A percentile compares a stretch with the other conserved stretches of the same genome.
These are phyloP conservation scores for Acanthopleura granulata DNA, from an alignment of 2,888 invertebrate genomes.

Conservation along the genomic window DNA sequence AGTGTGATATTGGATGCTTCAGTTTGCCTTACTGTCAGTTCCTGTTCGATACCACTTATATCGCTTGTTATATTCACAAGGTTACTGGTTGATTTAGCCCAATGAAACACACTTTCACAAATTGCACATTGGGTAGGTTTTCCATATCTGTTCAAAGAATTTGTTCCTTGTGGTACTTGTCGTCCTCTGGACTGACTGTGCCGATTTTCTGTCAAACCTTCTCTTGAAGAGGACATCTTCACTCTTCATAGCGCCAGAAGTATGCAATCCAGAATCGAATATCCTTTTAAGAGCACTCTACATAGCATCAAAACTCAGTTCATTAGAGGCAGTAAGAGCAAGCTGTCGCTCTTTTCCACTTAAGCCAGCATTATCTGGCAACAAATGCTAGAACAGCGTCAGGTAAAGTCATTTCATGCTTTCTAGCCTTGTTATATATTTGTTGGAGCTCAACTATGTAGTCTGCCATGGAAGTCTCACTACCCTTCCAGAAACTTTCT, in stretches of 20 bases:
- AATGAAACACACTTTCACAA: background rate
- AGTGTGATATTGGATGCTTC: background rate
- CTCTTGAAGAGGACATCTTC: background rate
- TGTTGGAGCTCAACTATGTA: slow-evolving; percentile 20
- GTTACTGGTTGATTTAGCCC: background rate
- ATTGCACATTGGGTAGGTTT: slow-evolving; percentile 20
- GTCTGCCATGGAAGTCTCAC: background rate
- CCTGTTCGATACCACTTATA: too few species aligned
- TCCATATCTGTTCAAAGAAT: slow-evolving; percentile 22
- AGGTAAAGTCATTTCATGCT: slow-evolving; percentile 17
- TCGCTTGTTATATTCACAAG: background rate
- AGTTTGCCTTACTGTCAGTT: background rate
- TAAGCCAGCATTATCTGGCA: slow-evolving; percentile 14
- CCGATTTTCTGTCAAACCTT: too few species aligned
- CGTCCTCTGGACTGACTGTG: background rate
- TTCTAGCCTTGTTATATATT: background rate
- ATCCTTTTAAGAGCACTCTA: too few species aligned
- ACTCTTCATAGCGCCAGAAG: too few species aligned
- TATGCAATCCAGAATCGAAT: too few species aligned
- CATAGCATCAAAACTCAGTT: background rate
- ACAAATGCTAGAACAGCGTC: slow-evolving; percentile 10
- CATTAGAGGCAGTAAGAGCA: slow-evolving; percentile 15
- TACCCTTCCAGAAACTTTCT: background rate
- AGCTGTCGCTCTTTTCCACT: slow-evolving; percentile 3
- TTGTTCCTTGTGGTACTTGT: slow-evolving; percentile 19